Conservation (phyloP, 2,888 invertebrate species). For the Cerceris rybyensis region DNA sequence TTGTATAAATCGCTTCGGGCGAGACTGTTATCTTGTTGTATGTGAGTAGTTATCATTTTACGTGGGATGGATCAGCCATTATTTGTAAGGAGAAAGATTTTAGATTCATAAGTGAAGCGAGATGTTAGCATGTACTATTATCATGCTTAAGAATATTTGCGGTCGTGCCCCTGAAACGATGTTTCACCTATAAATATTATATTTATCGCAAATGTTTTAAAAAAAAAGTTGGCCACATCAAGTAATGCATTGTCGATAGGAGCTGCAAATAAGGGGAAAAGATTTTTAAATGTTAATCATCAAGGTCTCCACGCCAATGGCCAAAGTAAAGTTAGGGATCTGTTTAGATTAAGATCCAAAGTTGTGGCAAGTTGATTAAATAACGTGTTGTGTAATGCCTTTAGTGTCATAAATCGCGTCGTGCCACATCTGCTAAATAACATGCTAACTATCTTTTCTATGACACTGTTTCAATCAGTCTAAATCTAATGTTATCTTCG, state of each 20-base stretch:
- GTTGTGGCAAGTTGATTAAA: conserved; percentile 54
- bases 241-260: conserved; percentile 48
- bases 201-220: conserved; percentile 30
- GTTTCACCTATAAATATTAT: conserved; percentile 41
- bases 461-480: conserved; percentile 59
- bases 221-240: conserved; percentile 69
- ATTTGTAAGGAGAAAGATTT: conserved; percentile 23
- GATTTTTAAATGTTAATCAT: conserved; percentile 56
- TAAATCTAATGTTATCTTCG: conserved; percentile 65
- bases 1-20: conserved; percentile 56
- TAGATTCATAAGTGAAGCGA: background rate
- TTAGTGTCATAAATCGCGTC: conserved; percentile 57
- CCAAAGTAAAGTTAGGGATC: conserved; percentile 71
- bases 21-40: conserved; percentile 62
- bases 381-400: conserved; percentile 55
- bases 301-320: conserved; percentile 68
- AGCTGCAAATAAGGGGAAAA: conserved; percentile 15
- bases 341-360: conserved; percentile 57
- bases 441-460: conserved; percentile 65
- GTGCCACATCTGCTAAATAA: conserved; percentile 61
- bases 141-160: conserved; percentile 36
- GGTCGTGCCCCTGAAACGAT: conserved; percentile 37
- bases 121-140: conserved; percentile 40
- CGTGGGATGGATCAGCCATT: conserved; percentile 30
- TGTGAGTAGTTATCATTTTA: conserved; percentile 56